A percentile compares a stretch with the other conserved stretches of the same genome.
phyloP scores from a whole-genome alignment of 37 sponge, comb jelly and placozoan species.

The Theonella swinhoei region DNA sequence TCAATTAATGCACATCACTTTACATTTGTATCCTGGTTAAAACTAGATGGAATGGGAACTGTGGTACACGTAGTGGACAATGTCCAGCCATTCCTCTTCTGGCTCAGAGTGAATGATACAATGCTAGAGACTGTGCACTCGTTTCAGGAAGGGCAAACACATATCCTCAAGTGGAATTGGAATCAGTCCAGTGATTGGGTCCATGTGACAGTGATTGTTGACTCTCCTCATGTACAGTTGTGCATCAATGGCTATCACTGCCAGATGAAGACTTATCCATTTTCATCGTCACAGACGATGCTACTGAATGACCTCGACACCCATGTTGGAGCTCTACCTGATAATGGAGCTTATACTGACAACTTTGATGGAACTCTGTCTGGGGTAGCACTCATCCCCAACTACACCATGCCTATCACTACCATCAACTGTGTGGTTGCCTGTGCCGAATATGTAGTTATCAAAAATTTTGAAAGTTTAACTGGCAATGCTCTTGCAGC shows the following conservation, averaged over 20 bases:
- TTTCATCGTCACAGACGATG: not conserved
- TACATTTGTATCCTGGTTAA: constrained; percentile 47
- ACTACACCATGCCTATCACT: constrained; percentile 18
- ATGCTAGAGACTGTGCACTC: constrained; percentile 9
- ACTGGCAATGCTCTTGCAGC: not conserved
- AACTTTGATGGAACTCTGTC: constrained; percentile 41
- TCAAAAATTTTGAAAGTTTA: not conserved
- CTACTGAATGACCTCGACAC: not conserved
- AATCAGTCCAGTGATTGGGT: constrained; percentile 29
- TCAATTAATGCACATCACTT: constrained; percentile 20
- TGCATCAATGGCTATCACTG: constrained; percentile 47
- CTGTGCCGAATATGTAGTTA: constrained; percentile 24
- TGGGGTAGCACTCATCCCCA: constrained; percentile 41
- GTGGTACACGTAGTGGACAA: constrained; percentile 23
- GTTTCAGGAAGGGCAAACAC: not conserved
- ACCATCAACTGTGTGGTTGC: constrained; percentile 38
- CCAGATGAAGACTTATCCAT: not conserved
- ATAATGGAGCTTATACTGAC: not conserved
- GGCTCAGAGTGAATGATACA: constrained; percentile 9
- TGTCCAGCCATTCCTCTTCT: constrained; percentile 20
- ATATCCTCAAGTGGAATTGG: constrained; percentile 36
- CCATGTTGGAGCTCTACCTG: constrained; percentile 16
- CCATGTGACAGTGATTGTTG: constrained; percentile 47
- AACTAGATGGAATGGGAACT: constrained; percentile 21
- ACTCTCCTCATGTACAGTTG: not conserved